Percentiles rank a stretch among this genome's conserved stretches.
Evolutionary conservation across 1,140 invertebrate genomes (phyloP).

Genomic region (Diprion similis): DNA sequence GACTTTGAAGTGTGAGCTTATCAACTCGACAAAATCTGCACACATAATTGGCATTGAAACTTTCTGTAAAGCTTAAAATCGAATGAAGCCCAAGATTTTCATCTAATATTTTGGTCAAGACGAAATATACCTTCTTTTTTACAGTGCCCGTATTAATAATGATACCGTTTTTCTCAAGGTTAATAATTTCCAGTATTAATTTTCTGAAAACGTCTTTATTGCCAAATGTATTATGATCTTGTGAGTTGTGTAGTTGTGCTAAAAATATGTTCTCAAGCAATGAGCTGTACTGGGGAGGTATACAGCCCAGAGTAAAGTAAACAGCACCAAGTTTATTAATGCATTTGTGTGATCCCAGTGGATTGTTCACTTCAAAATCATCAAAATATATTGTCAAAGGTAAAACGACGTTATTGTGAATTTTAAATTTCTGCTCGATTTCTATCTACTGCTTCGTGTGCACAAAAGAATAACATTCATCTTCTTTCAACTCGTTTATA

Average conservation of each 20-base stretch:
- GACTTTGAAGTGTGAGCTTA: slow-evolving; percentile 18
- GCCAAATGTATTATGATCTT: slow-evolving; percentile 23
- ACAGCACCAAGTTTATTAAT: slow-evolving; percentile 2
- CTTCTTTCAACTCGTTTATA: not conserved
- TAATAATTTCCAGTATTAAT: slow-evolving; percentile 26
- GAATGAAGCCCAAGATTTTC: slow-evolving; percentile 34
- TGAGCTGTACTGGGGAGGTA: slow-evolving; percentile 27
- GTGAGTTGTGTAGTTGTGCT: slow-evolving; percentile 24
- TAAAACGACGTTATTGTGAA: not conserved
- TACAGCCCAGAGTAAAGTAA: slow-evolving; percentile 19
- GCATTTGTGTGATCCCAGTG: not conserved
- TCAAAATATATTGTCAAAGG: not conserved
- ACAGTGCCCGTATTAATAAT: slow-evolving; percentile 14
- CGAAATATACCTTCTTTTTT: slow-evolving; percentile 22
- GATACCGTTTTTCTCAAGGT: slow-evolving; percentile 24
- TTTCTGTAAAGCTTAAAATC: slow-evolving; percentile 29
- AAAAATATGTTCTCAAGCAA: slow-evolving; percentile 30
- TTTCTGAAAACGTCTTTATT: slow-evolving; percentile 27
- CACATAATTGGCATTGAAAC: slow-evolving; percentile 28
- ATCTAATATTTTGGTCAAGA: slow-evolving; percentile 24
- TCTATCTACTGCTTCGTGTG: not conserved
- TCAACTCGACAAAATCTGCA: slow-evolving; percentile 28
- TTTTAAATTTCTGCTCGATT: not conserved
- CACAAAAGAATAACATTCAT: not conserved
- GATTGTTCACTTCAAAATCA: not conserved